phyloP scores from a whole-genome alignment of 2,797 vertebrate genomes.

The Schizopygopsis pylzovi region DNA sequence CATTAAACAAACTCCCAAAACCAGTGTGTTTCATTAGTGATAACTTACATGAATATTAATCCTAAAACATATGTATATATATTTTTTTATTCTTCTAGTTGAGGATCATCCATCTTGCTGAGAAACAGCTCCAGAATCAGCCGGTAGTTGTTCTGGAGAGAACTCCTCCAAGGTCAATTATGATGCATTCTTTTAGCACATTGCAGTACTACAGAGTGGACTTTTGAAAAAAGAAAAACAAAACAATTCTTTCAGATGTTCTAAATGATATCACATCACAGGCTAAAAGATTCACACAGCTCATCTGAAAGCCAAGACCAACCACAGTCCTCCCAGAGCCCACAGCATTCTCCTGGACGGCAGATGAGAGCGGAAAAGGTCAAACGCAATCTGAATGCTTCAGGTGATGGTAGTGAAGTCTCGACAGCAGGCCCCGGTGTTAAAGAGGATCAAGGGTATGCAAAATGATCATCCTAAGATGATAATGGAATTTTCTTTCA shows the following conservation, averaged over 20 bases:
- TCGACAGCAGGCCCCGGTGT: background rate
- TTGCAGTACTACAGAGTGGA: background rate
- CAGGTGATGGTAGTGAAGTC: background rate
- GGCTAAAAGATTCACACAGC: slow-evolving; percentile 28
- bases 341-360: background rate
- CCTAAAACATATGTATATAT: background rate
- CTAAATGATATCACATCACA: background rate
- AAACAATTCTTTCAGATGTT: background rate
- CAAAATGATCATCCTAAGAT: background rate
- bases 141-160: slow-evolving; percentile 50
- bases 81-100: slow-evolving; percentile 12
- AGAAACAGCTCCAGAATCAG: slow-evolving; percentile 40
- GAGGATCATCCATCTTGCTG: background rate
- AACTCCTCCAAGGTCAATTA: slow-evolving; percentile 52
- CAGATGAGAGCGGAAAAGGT: slow-evolving; percentile 38
- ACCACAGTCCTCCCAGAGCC: background rate
- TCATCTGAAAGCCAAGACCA: slow-evolving; percentile 10
- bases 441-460: slow-evolving; percentile 33
- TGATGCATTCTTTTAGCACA: background rate
- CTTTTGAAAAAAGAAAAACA: background rate
- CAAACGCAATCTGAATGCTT: slow-evolving; percentile 38
- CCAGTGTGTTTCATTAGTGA: background rate
- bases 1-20: background rate
- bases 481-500: background rate
- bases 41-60: background rate